These are phyloP conservation scores for Poeciliopsis paucimaculata DNA, from an alignment of 2,797 vertebrate species.

Conservation along the genomic window DNA sequence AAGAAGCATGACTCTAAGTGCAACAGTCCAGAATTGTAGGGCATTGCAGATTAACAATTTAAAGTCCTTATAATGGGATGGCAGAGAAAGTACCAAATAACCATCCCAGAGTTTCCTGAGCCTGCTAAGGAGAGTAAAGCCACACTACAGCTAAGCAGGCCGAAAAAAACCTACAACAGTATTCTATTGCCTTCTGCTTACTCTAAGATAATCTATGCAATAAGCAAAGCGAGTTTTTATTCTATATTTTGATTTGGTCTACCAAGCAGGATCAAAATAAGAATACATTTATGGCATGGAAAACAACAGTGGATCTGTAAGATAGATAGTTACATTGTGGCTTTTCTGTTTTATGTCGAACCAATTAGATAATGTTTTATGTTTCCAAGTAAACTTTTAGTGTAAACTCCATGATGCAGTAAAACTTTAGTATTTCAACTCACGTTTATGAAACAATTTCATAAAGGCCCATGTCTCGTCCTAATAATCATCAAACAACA, in stretches of 20 bases:
- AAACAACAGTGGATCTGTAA: not conserved
- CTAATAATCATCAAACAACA: not conserved
- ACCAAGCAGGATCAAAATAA: not conserved
- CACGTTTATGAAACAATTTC: not conserved
- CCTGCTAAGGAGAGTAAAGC: not conserved
- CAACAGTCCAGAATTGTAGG: slow-evolving; percentile 31
- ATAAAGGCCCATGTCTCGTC: not conserved
- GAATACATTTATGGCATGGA: not conserved
- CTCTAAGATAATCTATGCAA: not conserved
- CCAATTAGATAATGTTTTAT: not conserved
- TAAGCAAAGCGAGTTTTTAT: not conserved
- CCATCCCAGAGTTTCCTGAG: not conserved
- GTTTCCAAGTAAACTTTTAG: not conserved
- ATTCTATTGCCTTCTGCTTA: not conserved
- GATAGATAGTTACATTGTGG: not conserved
- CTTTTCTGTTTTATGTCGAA: not conserved
- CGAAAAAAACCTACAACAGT: not conserved
- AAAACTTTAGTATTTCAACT: not conserved
- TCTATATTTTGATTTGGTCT: not conserved
- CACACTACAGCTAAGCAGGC: not conserved
- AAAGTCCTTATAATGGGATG: not conserved
- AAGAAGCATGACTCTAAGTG: slow-evolving; percentile 20
- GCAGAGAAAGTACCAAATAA: not conserved
- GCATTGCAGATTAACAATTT: not conserved
- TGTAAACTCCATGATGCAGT: not conserved